Base-by-base conservation (phyloP, 2,113 vertebrate species). In the Polypterus bichir region DNA sequence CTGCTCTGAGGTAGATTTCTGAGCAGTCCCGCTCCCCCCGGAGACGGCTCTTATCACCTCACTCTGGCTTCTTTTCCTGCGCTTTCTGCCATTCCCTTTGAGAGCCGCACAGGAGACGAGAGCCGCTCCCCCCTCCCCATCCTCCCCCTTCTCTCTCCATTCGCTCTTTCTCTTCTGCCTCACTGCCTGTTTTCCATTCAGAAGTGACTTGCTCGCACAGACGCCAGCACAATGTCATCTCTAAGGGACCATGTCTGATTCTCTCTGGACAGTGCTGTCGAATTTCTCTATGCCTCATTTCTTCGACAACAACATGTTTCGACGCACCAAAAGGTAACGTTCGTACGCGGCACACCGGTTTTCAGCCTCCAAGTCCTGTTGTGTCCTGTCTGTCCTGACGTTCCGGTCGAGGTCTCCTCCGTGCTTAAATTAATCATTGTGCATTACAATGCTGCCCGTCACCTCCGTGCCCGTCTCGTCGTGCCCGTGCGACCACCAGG, bases 301-400 rank as follows among this genome's bases (percentile, higher is more conserved):
- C 65, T 65, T 63, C 49, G 65, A 73, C 67, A 79, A 72, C 82
- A 82, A 75, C 81, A 88, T 89, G 87, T 88, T 89, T 73, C 87
- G 87, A 77, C 84, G 87, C 66, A 84, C 83, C 60, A 88, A 88
- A 80, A 88, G 86, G 86, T 88, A 87, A 83, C 7, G 47, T 44
- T 27, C 47, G 9, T 11, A 6, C 46, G 46, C 44, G 2, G 5
- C 47, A 5, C 27, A 48, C 27, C 46, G 7, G 4, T 2, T 44
- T 4, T 6, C 9, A 46, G 5, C 1, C 4, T 9, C 4, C 7
- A 1, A 5, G 48, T 9, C 49, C 9, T 54, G 5, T 47, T 9
- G 10, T n/a, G 47, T 60, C 27, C 4, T 47, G 4, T n/a, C 5
- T 60, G 46, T 10, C 6, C 47, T 47, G 8, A 11, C 5, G 4